Base-by-base conservation (phyloP, 2,113 vertebrate species). In the Chaetorhynchus papuensis region DNA sequence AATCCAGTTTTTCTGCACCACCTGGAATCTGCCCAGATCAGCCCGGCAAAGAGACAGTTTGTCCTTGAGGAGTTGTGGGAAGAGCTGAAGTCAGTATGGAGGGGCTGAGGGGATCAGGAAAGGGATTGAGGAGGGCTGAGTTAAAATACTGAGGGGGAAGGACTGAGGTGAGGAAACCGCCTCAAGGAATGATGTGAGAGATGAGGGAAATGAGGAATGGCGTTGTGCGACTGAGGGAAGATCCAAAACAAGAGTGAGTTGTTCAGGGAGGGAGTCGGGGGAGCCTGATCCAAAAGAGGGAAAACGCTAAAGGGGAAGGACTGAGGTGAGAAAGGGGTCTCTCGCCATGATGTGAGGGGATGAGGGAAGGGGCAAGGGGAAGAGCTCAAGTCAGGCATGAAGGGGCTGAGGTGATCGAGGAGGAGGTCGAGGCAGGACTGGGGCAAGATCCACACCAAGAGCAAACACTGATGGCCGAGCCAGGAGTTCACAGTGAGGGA, bases 401-500 rank as follows among this genome's bases (percentile, higher is more conserved):
- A 83, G 24, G 14, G 5, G 3, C n/a, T 11, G 59, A 66, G 31
- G 39, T 2, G 80, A 70, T 42, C 1, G 26, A 41, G 7, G 26
- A n/a, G 28, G 23, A 33, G 3, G 3, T 6, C 27, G 37, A 15
- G 15, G 9, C 7, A 39, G 13, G 1, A 5, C 9, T 8, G 9
- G 3, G 23, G 11, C 7, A 16, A 61, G 16, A 57, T 15, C 54
- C 30, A 27, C 45, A 52, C 10, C 31, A 24, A 30, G 2, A 3
- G 4, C 37, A 61, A 52, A 35, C 37, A 9, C 6, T 0, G 10
- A 42, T 10, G 37, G 37, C 80, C 31, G 37, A 31, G 26, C 8
- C 20, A 13, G 27, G 17, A 21, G n/a, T 1, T 13, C 11, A 6
- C 17, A 10, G 4, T 1, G 64, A 26, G 10, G 26, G 30, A 33